Conservation (phyloP, 2,888 invertebrate genomes). For the Orthosia cruda region DNA sequence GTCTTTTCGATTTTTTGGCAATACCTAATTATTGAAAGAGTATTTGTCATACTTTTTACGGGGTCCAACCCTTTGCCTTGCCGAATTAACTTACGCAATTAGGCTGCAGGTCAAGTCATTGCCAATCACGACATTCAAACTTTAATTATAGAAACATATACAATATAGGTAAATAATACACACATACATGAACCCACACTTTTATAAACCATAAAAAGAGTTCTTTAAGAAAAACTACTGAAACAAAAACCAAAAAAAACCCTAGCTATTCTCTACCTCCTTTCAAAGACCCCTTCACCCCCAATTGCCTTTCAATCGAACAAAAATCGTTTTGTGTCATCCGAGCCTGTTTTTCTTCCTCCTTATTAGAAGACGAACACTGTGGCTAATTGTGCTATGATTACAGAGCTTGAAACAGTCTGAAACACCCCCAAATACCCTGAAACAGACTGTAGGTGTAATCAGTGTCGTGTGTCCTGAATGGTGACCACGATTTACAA, state of each 20-base stretch:
- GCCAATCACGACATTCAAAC: too few species aligned
- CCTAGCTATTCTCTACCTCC: neutral
- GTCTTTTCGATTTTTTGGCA: too few species aligned
- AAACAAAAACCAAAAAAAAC: conserved; percentile 7
- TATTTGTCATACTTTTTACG: too few species aligned
- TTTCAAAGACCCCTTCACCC: conserved; percentile 11
- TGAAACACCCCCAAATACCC: conserved; percentile 50
- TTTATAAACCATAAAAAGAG: neutral
- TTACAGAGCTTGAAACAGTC: conserved; percentile 60
- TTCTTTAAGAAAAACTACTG: neutral
- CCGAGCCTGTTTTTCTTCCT: conserved; percentile 53
- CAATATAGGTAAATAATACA: too few species aligned
- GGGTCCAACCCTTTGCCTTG: too few species aligned
- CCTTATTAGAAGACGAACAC: conserved; percentile 51
- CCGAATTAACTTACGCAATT: too few species aligned
- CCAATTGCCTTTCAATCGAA: conserved; percentile 37
- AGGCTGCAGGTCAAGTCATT: too few species aligned
- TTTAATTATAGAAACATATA: too few species aligned
- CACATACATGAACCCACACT: neutral
- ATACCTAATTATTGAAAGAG: too few species aligned
- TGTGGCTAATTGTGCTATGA: conserved; percentile 68
- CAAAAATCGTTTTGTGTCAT: conserved; percentile 38
- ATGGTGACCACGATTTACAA: conserved; percentile 37
- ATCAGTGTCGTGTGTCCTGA: conserved; percentile 73
- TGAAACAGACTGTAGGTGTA: conserved; percentile 62